Conservation (phyloP, 2,113 vertebrate species). For the Chascanopsetta lugubris region DNA sequence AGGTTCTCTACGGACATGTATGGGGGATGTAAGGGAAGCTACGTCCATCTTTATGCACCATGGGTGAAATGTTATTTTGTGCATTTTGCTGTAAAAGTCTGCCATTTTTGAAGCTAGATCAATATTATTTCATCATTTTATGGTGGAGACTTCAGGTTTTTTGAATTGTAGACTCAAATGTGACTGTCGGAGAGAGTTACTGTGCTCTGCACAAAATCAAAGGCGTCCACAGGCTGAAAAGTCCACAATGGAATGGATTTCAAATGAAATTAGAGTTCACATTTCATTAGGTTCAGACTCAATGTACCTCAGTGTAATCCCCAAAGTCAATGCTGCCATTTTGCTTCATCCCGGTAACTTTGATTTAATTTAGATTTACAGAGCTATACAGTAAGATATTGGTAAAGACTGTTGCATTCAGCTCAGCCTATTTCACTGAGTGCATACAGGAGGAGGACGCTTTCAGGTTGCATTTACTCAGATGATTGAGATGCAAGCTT, state of each 20-base stretch:
- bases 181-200: conserved; percentile 3
- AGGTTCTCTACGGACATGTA: too few species aligned
- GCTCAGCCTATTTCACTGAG: conserved; percentile 32
- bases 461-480: conserved; percentile 25
- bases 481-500: conserved; percentile 17
- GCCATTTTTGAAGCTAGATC: too few species aligned
- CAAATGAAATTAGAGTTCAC: conserved; percentile 48
- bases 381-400: conserved; percentile 23
- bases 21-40: too few species aligned
- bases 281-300: conserved; percentile 40
- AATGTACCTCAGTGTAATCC: conserved; percentile 11
- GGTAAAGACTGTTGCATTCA: conserved; percentile 17
- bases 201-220: conserved; percentile 5
- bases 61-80: too few species aligned
- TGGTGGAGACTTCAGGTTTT: neutral
- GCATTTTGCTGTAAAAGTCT: too few species aligned
- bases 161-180: neutral
- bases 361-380: conserved; percentile 36
- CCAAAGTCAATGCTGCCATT: conserved; percentile 14
- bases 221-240: conserved; percentile 11
- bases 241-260: conserved; percentile 28
- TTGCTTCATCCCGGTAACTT: conserved; percentile 9
- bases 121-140: neutral
- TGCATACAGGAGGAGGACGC: conserved; percentile 14
- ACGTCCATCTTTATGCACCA: too few species aligned